Conservation (phyloP, 2,113 vertebrate species). For the Channa maculata region DNA sequence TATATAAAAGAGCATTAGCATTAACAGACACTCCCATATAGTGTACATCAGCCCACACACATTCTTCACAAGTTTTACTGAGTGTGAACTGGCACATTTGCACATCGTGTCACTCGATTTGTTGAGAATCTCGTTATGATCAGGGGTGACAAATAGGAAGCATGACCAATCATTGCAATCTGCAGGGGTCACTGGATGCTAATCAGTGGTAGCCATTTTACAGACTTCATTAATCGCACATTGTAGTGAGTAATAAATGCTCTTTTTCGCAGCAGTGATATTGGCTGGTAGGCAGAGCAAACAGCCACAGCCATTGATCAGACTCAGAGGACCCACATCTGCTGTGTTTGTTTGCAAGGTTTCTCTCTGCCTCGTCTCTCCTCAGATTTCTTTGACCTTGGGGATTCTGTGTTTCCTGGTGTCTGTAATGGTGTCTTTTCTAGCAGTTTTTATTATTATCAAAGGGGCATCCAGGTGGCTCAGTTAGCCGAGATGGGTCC, state of each 20-base stretch:
- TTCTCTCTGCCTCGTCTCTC: constrained; percentile 32
- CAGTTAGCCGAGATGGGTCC: background rate
- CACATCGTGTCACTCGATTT: constrained; percentile 51
- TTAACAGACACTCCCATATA: background rate
- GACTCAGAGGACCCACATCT: constrained; percentile 42
- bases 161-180: constrained; percentile 54
- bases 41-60: background rate
- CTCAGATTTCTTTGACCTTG: constrained; percentile 39
- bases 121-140: constrained; percentile 35
- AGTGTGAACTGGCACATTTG: constrained; percentile 24
- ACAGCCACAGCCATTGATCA: constrained; percentile 57
- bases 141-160: constrained; percentile 46
- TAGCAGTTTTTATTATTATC: constrained; percentile 23
- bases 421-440: constrained; percentile 27
- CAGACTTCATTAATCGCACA: constrained; percentile 68
- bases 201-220: constrained; percentile 58
- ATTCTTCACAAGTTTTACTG: background rate
- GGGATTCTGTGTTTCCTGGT: constrained; percentile 20
- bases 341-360: constrained; percentile 47
- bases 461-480: constrained; percentile 23
- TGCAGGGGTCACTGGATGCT: constrained; percentile 57
- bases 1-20: background rate
- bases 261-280: constrained; percentile 25
- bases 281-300: constrained; percentile 41
- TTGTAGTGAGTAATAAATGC: constrained; percentile 54